Evolutionary conservation across 2,797 vertebrate species (phyloP).

Genomic region (Sarcophilus harrisii): DNA sequence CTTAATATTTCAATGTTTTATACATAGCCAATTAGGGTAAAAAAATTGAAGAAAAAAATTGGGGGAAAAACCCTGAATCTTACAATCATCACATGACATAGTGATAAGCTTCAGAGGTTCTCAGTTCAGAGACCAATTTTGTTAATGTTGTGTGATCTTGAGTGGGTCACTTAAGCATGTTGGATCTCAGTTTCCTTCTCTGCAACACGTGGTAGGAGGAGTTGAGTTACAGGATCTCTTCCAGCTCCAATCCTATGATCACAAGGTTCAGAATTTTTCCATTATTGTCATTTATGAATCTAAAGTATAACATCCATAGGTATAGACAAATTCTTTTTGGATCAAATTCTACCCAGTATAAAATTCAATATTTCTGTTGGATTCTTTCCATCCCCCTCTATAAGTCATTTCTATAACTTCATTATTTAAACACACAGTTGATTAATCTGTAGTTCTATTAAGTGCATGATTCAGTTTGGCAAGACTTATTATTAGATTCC

Average conservation of each 20-base stretch:
- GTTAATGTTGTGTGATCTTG: background rate
- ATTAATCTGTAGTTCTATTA: constrained; percentile 46
- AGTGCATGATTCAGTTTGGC: constrained; percentile 32
- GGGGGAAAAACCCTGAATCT: background rate
- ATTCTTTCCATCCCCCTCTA: constrained; percentile 15
- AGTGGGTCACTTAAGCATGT: background rate
- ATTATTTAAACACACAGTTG: constrained; percentile 27
- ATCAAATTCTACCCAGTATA: constrained; percentile 34
- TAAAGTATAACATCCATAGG: background rate
- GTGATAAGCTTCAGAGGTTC: background rate
- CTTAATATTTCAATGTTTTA: constrained; percentile 7
- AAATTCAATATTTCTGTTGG: constrained; percentile 30
- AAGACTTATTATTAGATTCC: constrained; percentile 20
- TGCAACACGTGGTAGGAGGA: background rate
- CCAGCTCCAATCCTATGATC: background rate
- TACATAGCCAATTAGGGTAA: background rate
- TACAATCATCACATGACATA: background rate
- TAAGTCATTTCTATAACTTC: background rate
- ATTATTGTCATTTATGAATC: background rate
- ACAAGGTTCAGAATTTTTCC: constrained; percentile 18
- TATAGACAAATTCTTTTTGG: background rate
- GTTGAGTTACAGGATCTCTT: background rate
- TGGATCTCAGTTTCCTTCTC: background rate
- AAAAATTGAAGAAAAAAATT: constrained; percentile 19
- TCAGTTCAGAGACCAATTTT: background rate